Evolutionary conservation across 2,113 vertebrate species (phyloP), one percentile per base, ranked within the genome.

Genomic region (Psephotus haematonotus): DNA sequence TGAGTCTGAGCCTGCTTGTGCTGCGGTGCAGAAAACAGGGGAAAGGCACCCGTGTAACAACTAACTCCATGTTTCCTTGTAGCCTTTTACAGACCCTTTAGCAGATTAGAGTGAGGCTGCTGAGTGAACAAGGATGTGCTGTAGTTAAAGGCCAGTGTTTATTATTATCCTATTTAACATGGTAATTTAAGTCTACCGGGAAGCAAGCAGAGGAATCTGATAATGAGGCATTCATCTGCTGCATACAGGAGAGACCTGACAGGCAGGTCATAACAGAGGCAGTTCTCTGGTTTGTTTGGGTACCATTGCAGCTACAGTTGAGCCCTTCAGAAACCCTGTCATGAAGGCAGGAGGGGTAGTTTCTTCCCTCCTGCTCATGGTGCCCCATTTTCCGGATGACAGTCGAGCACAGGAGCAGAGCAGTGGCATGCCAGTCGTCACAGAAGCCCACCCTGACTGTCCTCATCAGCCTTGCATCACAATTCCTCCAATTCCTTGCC

Each of bases 151-250:
- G 82, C 87, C 90, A 85, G 59, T 94, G 82, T 91, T 96, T 96
- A 90, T 91, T 91, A 94, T 94, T 92, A 95, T 91, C 84, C 92
- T 96, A 63, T 96, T 97, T 96, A 92, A 88, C 87, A 74, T 91
- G 90, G 41, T 94, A 95, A 89, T 96, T 95, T 91, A 80, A 76
- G 78, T 91, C 87, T 88, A 77, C 75, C 0, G 1, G 88, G 94
- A 93, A 83, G 67, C 16, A 2, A 74, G 93, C 67, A 47, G 75
- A 85, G 41, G 91, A 90, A 80, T 95, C 57, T 90, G 84, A 82
- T 94, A 94, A 95, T 87, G 87, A 96, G 71, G n/a, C 62, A 6
- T 87, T 91, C 53, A 62, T 87, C 47, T 82, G 84, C 89, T 91
- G 84, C 80, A 22, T 50, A 5, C 53, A 46, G 82, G 93, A 68